Percentiles rank a stretch among this genome's conserved stretches.
Evolutionary conservation across 2,888 invertebrate genomes (phyloP).

Genomic region (Amblyjoppa fuscipennis): DNA sequence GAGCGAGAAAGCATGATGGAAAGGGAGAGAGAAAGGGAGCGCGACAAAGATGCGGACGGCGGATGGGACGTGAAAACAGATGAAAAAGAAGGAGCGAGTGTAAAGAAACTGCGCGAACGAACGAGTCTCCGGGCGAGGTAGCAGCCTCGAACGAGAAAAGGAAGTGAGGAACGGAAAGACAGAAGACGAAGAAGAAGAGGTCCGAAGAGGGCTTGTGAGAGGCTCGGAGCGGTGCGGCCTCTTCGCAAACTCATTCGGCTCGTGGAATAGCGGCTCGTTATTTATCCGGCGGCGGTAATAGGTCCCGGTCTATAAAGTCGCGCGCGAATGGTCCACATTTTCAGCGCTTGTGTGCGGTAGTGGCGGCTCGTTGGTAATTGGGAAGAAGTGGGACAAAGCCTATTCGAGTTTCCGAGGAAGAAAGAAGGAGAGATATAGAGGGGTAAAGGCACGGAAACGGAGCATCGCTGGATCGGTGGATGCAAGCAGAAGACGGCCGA

Average conservation of each 20-base stretch:
- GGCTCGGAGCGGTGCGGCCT: slow-evolving; percentile 43
- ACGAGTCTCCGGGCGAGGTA: slow-evolving; percentile 9
- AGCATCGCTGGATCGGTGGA: slow-evolving; percentile 44
- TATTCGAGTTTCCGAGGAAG: slow-evolving; percentile 25
- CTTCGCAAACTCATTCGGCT: slow-evolving; percentile 77
- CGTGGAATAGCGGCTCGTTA: slow-evolving; percentile 78
- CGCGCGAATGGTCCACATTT: slow-evolving; percentile 17
- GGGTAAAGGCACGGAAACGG: slow-evolving; percentile 53
- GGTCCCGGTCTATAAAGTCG: slow-evolving; percentile 78
- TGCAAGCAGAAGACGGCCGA: slow-evolving; percentile 35
- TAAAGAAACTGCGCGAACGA: slow-evolving; percentile 10
- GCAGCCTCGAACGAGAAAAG: slow-evolving; percentile 24
- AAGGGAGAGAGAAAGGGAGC: slow-evolving; percentile 56
- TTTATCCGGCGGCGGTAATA: slow-evolving; percentile 80
- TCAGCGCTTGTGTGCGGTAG: slow-evolving; percentile 17
- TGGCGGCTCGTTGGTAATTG: slow-evolving; percentile 76
- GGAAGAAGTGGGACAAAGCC: slow-evolving; percentile 73
- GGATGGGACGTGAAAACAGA: slow-evolving; percentile 27
- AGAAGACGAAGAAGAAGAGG: slow-evolving; percentile 21
- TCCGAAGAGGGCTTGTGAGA: slow-evolving; percentile 7
- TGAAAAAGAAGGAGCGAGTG: not conserved
- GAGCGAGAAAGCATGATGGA: slow-evolving; percentile 51
- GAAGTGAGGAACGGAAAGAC: slow-evolving; percentile 25
- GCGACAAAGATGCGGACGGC: slow-evolving; percentile 23
- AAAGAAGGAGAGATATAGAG: slow-evolving; percentile 34